phyloP scores from a whole-genome alignment of 2,888 invertebrate species.

The Drosophila hamatofila region DNA sequence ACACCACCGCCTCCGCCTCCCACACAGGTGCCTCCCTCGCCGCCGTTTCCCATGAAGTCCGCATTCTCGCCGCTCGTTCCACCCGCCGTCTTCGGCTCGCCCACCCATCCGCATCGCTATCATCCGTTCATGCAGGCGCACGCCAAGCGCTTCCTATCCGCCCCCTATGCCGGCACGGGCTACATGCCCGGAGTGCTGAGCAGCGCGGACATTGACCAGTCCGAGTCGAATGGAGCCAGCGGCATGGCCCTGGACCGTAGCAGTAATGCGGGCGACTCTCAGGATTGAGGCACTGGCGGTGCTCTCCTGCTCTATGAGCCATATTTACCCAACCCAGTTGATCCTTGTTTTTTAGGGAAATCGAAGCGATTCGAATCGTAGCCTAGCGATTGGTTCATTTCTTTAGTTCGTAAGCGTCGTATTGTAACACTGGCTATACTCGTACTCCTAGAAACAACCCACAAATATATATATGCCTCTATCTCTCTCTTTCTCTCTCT shows the following conservation, averaged over 20 bases:
- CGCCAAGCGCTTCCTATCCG: constrained; percentile 92
- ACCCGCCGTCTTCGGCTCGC: constrained; percentile 85
- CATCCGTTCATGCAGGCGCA: constrained; percentile 87
- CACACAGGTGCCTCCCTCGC: constrained; percentile 81
- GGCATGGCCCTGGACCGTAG: constrained; percentile 84
- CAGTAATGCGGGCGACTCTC: constrained; percentile 85
- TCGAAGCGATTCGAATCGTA: constrained; percentile 25
- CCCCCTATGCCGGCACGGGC: constrained; percentile 93
- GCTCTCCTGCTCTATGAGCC: constrained; percentile 78
- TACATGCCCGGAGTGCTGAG: constrained; percentile 92
- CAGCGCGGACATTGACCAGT: constrained; percentile 84
- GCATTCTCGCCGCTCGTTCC: constrained; percentile 92
- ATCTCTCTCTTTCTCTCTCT: constrained; percentile 21
- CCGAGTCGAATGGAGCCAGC: constrained; percentile 83
- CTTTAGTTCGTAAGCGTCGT: constrained; percentile 39
- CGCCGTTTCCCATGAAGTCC: constrained; percentile 86
- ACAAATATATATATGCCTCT: constrained; percentile 23
- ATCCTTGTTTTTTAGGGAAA: constrained; percentile 46
- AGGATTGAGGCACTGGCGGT: constrained; percentile 81
- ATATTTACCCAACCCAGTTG: constrained; percentile 42
- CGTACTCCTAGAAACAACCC: constrained; percentile 10
- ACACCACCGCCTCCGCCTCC: constrained; percentile 85
- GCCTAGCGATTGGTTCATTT: constrained; percentile 35
- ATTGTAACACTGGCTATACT: constrained; percentile 25
- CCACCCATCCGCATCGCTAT: constrained; percentile 85